Conservation (phyloP, 2,113 vertebrate genomes). For the Ifrita kowaldi region DNA sequence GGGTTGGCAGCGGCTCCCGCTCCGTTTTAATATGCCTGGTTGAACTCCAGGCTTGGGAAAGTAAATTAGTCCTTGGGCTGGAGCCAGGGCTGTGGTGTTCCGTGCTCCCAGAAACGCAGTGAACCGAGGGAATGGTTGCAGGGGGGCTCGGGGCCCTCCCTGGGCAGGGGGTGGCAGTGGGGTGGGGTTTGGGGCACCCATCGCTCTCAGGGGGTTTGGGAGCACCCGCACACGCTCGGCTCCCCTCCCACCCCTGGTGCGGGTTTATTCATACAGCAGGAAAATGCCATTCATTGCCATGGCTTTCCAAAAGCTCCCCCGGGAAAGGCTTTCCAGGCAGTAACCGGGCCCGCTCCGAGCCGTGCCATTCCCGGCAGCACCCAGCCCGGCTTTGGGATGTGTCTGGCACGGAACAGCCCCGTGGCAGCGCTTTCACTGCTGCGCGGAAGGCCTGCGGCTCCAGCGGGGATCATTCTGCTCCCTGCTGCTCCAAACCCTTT, state of each 20-base stretch:
- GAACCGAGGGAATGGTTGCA: accelerated
- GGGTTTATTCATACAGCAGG: accelerated
- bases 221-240: accelerated
- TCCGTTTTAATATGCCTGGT: neutral
- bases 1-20: neutral
- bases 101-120: accelerated
- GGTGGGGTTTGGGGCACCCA: neutral
- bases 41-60: neutral
- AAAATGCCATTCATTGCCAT: accelerated
- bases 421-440: accelerated
- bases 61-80: neutral
- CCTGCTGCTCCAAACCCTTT: neutral
- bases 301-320: neutral
- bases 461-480: accelerated
- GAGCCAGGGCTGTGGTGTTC: neutral
- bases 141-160: accelerated
- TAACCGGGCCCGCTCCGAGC: neutral
- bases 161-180: accelerated
- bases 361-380: neutral
- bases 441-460: no score
- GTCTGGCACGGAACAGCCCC: neutral
- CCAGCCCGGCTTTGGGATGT: accelerated
- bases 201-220: accelerated
- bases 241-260: accelerated
- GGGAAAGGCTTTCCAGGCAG: neutral